Evolutionary conservation across 2,113 vertebrate species (phyloP).

Genomic region (Ptychochromis oligacanthus): DNA sequence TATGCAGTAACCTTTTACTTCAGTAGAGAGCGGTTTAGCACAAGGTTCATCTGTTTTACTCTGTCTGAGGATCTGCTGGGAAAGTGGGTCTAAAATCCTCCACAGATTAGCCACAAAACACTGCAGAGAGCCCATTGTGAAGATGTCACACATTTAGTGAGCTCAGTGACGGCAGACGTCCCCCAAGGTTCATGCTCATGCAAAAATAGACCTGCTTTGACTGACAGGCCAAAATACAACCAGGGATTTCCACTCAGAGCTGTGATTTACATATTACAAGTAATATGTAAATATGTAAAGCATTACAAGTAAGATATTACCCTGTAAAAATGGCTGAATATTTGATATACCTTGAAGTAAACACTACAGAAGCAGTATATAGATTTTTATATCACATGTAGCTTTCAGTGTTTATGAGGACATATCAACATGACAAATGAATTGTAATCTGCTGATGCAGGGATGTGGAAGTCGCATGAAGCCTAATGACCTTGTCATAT

Average conservation of each 20-base stretch:
- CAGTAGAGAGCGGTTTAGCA: neutral
- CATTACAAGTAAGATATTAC: neutral
- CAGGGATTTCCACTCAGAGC: slow-evolving; percentile 32
- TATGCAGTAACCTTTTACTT: slow-evolving; percentile 6
- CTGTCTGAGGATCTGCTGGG: slow-evolving; percentile 24
- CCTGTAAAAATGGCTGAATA: neutral
- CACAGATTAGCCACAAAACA: slow-evolving; percentile 14
- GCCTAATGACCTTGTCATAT: slow-evolving; percentile 57
- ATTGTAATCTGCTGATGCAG: slow-evolving; percentile 47
- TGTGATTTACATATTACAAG: slow-evolving; percentile 16
- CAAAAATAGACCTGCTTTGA: slow-evolving; percentile 63
- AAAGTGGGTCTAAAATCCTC: slow-evolving; percentile 65
- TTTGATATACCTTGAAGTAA: neutral
- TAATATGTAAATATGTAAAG: too few species aligned
- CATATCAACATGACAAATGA: slow-evolving; percentile 12
- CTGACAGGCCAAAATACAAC: slow-evolving; percentile 32
- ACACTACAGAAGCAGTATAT: neutral
- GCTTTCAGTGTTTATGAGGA: slow-evolving; percentile 1
- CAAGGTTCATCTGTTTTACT: slow-evolving; percentile 31
- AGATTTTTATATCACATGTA: neutral
- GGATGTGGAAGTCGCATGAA: slow-evolving; percentile 23
- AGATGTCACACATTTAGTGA: slow-evolving; percentile 55
- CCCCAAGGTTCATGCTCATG: slow-evolving; percentile 34
- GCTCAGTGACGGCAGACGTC: slow-evolving; percentile 37
- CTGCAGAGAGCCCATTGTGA: slow-evolving; percentile 45